Percentiles rank a stretch among this genome's conserved stretches.
Evolutionary conservation across 2,888 invertebrate genomes (phyloP).

Genomic region (Ennomos erosarius): DNA sequence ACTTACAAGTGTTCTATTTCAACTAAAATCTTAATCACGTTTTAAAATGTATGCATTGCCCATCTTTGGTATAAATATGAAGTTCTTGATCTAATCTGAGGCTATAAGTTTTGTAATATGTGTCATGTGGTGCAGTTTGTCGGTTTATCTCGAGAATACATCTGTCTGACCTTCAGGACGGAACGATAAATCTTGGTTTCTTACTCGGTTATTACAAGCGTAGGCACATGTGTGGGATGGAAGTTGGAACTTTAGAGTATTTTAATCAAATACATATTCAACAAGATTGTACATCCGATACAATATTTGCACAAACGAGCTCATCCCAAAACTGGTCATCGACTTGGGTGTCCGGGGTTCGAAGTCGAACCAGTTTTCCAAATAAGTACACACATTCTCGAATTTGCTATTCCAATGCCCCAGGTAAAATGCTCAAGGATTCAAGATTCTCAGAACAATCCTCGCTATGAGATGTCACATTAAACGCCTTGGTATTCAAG

Average conservation of each 20-base stretch:
- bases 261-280: slow-evolving; percentile 11
- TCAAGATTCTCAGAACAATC: slow-evolving; percentile 25
- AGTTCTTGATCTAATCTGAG: slow-evolving; percentile 37
- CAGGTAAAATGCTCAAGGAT: slow-evolving; percentile 22
- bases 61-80: slow-evolving; percentile 27
- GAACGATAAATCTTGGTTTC: slow-evolving; percentile 49
- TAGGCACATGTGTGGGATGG: slow-evolving; percentile 40
- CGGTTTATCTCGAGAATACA: slow-evolving; percentile 41
- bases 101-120: slow-evolving; percentile 27
- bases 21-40: slow-evolving; percentile 18
- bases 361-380: slow-evolving; percentile 20
- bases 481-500: slow-evolving; percentile 75
- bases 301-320: slow-evolving; percentile 19
- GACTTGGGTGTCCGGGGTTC: slow-evolving; percentile 13
- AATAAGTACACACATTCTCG: slow-evolving; percentile 13
- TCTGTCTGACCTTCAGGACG: slow-evolving; percentile 53
- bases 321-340: slow-evolving; percentile 18
- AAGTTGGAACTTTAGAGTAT: slow-evolving; percentile 29
- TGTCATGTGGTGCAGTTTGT: slow-evolving; percentile 36
- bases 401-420: slow-evolving; percentile 15
- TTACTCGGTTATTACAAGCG: slow-evolving; percentile 32
- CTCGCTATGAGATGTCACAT: slow-evolving; percentile 53
- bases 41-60: slow-evolving; percentile 17
- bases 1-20: slow-evolving; percentile 7
- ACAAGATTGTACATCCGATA: slow-evolving; percentile 6